Evolutionary conservation across 2,113 vertebrate species (phyloP).

Genomic region (Isichthys henryi): DNA sequence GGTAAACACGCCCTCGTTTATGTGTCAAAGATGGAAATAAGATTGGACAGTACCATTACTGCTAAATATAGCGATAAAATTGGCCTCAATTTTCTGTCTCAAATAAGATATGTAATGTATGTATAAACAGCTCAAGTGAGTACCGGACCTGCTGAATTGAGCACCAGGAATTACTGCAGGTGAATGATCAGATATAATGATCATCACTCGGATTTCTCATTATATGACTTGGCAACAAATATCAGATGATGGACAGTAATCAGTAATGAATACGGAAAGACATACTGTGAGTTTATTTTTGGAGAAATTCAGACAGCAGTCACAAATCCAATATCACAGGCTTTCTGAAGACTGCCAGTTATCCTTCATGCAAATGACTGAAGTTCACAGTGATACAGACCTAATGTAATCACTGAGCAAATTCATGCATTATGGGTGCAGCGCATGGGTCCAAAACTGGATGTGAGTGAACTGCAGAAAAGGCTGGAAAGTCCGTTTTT

Average conservation of each 20-base stretch:
- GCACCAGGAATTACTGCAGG: not conserved
- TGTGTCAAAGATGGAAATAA: not conserved
- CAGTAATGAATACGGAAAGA: not conserved
- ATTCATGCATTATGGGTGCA: not conserved
- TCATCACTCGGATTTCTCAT: not conserved
- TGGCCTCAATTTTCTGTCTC: not conserved
- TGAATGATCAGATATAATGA: not conserved
- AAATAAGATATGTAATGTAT: not conserved
- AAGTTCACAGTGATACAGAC: not conserved
- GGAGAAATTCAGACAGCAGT: not conserved
- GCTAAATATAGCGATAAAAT: not conserved
- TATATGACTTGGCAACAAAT: not conserved
- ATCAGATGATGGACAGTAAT: not conserved
- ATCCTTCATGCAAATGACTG: not conserved
- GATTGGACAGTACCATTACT: not conserved
- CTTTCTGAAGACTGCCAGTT: not conserved
- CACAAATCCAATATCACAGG: not conserved
- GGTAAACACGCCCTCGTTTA: not conserved
- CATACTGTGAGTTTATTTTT: not conserved
- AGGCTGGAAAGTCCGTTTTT: not conserved
- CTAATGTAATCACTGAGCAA: not conserved
- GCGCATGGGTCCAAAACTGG: not conserved
- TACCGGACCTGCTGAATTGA: not conserved
- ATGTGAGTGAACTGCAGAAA: not conserved
- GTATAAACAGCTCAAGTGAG: not conserved